A percentile compares a stretch with the other conserved stretches of the same genome.
Conservation (phyloP, 2,797 vertebrate genomes). For the Tapera naevia region DNA sequence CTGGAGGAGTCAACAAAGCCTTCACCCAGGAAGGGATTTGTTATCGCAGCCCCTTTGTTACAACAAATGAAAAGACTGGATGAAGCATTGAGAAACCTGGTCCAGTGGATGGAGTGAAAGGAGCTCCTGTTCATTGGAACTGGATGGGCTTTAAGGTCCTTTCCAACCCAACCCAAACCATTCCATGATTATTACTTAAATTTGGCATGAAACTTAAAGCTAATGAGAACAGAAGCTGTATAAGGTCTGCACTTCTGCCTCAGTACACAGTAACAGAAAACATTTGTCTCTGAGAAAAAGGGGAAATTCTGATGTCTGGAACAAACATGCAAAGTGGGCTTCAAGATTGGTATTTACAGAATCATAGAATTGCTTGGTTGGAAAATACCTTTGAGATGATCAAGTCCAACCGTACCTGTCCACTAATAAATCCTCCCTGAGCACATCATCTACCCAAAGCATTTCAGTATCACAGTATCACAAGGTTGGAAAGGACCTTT, state of each 20-base stretch:
- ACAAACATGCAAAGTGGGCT: fast-evolving
- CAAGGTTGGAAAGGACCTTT: too few species aligned
- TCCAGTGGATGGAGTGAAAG: too few species aligned
- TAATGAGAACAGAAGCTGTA: not conserved
- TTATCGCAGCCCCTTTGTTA: not conserved
- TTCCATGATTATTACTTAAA: not conserved
- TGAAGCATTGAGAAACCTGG: too few species aligned
- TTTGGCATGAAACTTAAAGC: not conserved
- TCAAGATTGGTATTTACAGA: fast-evolving
- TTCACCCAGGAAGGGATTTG: not conserved
- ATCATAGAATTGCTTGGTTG: too few species aligned
- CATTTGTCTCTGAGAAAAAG: not conserved
- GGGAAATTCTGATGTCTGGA: not conserved
- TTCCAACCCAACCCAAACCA: too few species aligned
- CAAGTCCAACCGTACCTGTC: too few species aligned
- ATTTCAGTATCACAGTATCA: too few species aligned
- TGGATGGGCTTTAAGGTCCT: too few species aligned
- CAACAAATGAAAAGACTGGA: not conserved
- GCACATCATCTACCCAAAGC: too few species aligned
- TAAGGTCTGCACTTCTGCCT: not conserved
- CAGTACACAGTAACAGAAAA: not conserved
- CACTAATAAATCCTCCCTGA: too few species aligned
- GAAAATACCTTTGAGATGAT: too few species aligned
- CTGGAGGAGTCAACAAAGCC: not conserved
- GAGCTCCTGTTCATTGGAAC: too few species aligned